Conservation (phyloP, 2,797 vertebrate genomes). For the Buphagus erythrorhynchus region DNA sequence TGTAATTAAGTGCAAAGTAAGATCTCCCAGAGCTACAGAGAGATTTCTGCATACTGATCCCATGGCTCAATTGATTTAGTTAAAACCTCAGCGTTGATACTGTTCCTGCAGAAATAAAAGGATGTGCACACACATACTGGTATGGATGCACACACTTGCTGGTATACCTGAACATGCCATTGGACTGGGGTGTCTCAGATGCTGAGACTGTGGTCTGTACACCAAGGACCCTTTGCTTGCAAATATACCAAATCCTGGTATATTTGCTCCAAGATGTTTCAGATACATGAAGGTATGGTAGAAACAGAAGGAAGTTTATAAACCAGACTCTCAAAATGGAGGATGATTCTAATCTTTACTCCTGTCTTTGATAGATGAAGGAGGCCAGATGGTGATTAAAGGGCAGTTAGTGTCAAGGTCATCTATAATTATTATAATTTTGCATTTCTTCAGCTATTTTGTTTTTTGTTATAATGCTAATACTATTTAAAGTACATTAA, state of each 20-base stretch:
- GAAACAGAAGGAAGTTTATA: not conserved
- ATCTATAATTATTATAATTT: slow-evolving; percentile 8
- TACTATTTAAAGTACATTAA: not conserved
- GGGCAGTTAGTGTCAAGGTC: not conserved
- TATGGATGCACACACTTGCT: not conserved
- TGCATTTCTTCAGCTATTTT: slow-evolving; percentile 20
- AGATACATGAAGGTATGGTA: not conserved
- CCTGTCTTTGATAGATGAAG: not conserved
- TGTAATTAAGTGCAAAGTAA: not conserved
- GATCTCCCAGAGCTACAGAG: not conserved
- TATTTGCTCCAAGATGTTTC: not conserved
- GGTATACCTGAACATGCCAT: accelerated
- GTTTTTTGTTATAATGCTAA: not conserved
- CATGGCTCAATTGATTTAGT: not conserved
- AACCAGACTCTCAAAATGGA: not conserved
- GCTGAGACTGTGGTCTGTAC: not conserved
- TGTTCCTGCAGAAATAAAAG: not conserved
- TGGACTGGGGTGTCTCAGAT: accelerated
- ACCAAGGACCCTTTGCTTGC: accelerated
- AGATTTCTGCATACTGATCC: not conserved
- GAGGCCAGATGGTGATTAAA: slow-evolving; percentile 8
- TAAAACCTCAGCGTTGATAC: not conserved
- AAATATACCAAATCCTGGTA: not conserved
- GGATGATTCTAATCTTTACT: not conserved
- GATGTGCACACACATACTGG: too few species aligned